Evolutionary conservation across 2,797 vertebrate genomes (phyloP).

Genomic region (Oryzias dopingdopingensis): DNA sequence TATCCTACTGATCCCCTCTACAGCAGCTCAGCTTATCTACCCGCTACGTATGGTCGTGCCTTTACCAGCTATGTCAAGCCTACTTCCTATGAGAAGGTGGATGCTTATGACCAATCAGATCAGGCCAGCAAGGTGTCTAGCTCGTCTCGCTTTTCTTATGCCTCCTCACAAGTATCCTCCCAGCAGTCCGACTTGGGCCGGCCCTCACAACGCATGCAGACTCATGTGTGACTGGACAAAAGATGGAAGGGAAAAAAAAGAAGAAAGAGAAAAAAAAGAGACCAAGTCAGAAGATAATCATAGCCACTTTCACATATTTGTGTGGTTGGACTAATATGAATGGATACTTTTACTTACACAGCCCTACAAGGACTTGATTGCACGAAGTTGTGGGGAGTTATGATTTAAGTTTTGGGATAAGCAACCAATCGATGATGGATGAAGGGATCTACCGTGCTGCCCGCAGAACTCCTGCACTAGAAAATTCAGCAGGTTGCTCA

Average conservation of each 20-base stretch:
- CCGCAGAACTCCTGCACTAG: conserved; percentile 42
- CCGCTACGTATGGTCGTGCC: conserved; percentile 84
- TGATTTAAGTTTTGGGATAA: conserved; percentile 47
- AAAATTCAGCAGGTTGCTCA: conserved; percentile 53
- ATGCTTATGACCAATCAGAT: conserved; percentile 82
- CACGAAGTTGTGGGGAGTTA: conserved; percentile 43
- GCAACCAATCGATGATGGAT: conserved; percentile 44
- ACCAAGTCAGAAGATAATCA: conserved; percentile 42
- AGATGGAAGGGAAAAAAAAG: neutral
- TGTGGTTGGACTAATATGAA: conserved; percentile 63
- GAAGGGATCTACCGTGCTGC: conserved; percentile 40
- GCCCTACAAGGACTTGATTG: conserved; percentile 52
- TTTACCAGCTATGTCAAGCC: conserved; percentile 89
- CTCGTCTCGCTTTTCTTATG: conserved; percentile 85
- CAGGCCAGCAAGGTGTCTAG: conserved; percentile 81
- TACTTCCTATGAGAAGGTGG: conserved; percentile 82
- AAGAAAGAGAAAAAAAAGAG: conserved; percentile 21
- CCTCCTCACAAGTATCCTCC: conserved; percentile 83
- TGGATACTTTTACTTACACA: conserved; percentile 47
- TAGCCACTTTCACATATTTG: conserved; percentile 34
- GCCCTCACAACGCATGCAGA: conserved; percentile 89
- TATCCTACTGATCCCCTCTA: conserved; percentile 79
- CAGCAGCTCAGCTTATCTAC: conserved; percentile 80
- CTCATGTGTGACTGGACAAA: conserved; percentile 83
- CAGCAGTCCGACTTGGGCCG: conserved; percentile 85